Conservation (phyloP, 2,113 vertebrate species). For the Sapayoa aenigma region DNA sequence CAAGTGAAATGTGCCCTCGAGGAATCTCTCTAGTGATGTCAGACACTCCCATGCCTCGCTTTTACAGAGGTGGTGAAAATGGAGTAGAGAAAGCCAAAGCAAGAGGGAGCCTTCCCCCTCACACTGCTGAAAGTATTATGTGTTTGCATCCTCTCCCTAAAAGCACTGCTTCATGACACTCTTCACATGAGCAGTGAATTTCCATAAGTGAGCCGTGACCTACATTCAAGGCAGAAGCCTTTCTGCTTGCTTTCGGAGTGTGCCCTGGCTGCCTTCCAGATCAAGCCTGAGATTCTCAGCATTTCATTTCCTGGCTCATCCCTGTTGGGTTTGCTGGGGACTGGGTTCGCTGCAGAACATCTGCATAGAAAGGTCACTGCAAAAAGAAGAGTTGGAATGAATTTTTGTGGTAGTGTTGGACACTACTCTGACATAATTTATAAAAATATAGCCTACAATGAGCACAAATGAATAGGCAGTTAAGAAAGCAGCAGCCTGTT, state of each 20-base stretch:
- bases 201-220: slow-evolving; percentile 41
- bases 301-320: slow-evolving; percentile 64
- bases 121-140: background rate
- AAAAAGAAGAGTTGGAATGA: background rate
- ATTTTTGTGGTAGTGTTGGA: slow-evolving; percentile 5
- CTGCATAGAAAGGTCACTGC: background rate
- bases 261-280: slow-evolving; percentile 61
- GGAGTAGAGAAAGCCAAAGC: background rate
- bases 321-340: background rate
- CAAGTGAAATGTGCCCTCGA: background rate
- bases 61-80: background rate
- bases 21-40: background rate
- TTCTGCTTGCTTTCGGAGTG: background rate
- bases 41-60: background rate
- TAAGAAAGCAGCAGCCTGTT: background rate
- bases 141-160: background rate
- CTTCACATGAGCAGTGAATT: slow-evolving; percentile 5
- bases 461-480: background rate
- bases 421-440: background rate
- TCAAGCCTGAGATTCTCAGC: slow-evolving; percentile 50
- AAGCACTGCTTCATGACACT: background rate
- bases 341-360: background rate
- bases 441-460: slow-evolving; percentile 18
- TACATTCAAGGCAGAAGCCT: slow-evolving; percentile 53
- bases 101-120: background rate